These are phyloP conservation scores for Drosophila pachea DNA, from an alignment of 1,140 invertebrate genomes.

Conservation along the genomic window DNA sequence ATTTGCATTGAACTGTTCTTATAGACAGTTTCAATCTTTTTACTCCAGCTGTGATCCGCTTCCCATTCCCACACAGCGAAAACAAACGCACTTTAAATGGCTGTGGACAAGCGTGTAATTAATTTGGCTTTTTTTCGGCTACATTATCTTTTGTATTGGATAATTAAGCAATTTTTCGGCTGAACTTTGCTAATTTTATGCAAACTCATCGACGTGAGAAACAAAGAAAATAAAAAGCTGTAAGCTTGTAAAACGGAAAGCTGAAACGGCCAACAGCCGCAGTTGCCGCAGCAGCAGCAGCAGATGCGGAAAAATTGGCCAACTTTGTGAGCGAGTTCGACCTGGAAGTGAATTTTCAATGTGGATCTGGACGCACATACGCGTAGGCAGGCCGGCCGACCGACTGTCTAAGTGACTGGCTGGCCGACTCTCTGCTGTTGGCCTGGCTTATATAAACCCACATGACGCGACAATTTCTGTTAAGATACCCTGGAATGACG, in stretches of 20 bases:
- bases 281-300: neutral
- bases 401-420: slow-evolving; percentile 14
- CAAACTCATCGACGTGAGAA: slow-evolving; percentile 57
- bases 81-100: slow-evolving; percentile 35
- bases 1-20: slow-evolving; percentile 19
- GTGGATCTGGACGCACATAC: slow-evolving; percentile 51
- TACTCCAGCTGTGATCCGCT: slow-evolving; percentile 8
- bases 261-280: neutral
- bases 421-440: slow-evolving; percentile 18
- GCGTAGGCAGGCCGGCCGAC: slow-evolving; percentile 50
- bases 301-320: slow-evolving; percentile 72
- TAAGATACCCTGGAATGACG: neutral
- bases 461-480: slow-evolving; percentile 54
- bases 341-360: slow-evolving; percentile 64
- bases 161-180: slow-evolving; percentile 48
- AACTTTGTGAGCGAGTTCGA: slow-evolving; percentile 42
- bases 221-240: slow-evolving; percentile 32
- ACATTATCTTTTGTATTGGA: slow-evolving; percentile 40
- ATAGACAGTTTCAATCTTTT: slow-evolving; percentile 4
- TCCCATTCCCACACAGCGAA: slow-evolving; percentile 21
- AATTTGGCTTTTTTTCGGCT: slow-evolving; percentile 29
- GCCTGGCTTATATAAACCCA: slow-evolving; percentile 68
- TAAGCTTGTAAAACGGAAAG: slow-evolving; percentile 34
- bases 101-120: slow-evolving; percentile 34
- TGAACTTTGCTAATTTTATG: slow-evolving; percentile 56